These are phyloP conservation scores for Zygaena filipendulae DNA, from an alignment of 2,888 invertebrate species.

Conservation along the genomic window DNA sequence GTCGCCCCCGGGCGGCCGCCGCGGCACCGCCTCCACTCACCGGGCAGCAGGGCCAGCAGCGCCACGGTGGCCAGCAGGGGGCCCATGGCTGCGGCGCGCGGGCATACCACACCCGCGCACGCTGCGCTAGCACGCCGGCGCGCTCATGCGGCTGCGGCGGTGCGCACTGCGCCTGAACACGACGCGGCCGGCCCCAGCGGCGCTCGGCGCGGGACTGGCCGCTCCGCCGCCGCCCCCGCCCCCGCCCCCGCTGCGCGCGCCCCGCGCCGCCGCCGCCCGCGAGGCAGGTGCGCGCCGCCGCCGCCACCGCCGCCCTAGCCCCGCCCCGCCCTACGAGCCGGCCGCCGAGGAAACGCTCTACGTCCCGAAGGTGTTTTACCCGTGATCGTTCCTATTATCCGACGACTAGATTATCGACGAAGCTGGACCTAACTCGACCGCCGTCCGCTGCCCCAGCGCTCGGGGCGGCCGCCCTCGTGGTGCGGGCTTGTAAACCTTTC, in stretches of 20 bases:
- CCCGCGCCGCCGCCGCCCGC: constrained; percentile 21
- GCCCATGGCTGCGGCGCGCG: constrained; percentile 62
- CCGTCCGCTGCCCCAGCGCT: no score
- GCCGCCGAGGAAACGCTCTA: no score
- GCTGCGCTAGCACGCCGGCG: constrained; percentile 62
- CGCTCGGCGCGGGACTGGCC: constrained; percentile 57
- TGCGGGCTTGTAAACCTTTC: background rate
- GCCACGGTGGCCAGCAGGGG: constrained; percentile 55
- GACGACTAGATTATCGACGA: no score
- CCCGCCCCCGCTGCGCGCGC: constrained; percentile 10
- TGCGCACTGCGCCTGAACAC: constrained; percentile 23
- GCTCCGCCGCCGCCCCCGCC: constrained; percentile 29
- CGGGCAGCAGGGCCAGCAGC: constrained; percentile 59
- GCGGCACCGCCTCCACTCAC: constrained; percentile 43
- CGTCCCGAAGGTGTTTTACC: no score
- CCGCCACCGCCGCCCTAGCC: constrained; percentile 28
- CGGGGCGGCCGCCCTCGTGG: no score
- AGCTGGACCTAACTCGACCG: no score
- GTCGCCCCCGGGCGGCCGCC: constrained; percentile 17
- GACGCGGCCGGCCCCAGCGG: constrained; percentile 53
- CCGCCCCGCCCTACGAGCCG: constrained; percentile 26
- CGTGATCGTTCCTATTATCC: no score
- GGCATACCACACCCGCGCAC: constrained; percentile 67
- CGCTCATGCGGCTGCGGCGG: constrained; percentile 60
- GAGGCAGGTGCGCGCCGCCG: constrained; percentile 36